Evolutionary conservation across 2,797 vertebrate species (phyloP).

Genomic region (Decapterus maruadsi): DNA sequence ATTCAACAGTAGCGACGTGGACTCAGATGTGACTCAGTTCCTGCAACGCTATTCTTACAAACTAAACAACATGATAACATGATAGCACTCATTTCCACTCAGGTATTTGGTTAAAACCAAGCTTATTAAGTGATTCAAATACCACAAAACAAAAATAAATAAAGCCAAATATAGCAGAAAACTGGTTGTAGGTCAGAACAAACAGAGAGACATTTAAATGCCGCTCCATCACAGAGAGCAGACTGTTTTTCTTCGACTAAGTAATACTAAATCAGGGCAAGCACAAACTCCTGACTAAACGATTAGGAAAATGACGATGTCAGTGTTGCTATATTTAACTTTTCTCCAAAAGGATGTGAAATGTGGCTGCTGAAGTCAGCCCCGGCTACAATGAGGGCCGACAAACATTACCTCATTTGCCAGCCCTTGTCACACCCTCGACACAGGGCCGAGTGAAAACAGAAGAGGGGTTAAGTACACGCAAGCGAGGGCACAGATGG

Average conservation of each 20-base stretch:
- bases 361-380: conserved; percentile 66
- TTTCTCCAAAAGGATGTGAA: conserved; percentile 76
- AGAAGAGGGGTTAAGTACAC: conserved; percentile 73
- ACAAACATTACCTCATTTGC: conserved; percentile 78
- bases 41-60: conserved; percentile 24
- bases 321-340: conserved; percentile 75
- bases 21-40: conserved; percentile 54
- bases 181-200: neutral
- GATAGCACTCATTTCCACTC: conserved; percentile 3
- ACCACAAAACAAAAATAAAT: neutral
- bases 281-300: conserved; percentile 68
- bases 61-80: conserved; percentile 42
- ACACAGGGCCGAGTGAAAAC: conserved; percentile 57
- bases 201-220: conserved; percentile 32
- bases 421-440: conserved; percentile 69
- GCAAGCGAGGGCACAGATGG: conserved; percentile 77
- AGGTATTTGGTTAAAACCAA: neutral
- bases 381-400: conserved; percentile 55
- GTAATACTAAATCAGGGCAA: conserved; percentile 56
- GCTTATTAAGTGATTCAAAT: neutral
- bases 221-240: conserved; percentile 27
- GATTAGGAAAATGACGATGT: conserved; percentile 76
- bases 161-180: neutral
- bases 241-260: conserved; percentile 52
- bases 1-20: conserved; percentile 54